phyloP scores from a whole-genome alignment of 64 coral and sea anemone species.

The Anthopleura sola region DNA sequence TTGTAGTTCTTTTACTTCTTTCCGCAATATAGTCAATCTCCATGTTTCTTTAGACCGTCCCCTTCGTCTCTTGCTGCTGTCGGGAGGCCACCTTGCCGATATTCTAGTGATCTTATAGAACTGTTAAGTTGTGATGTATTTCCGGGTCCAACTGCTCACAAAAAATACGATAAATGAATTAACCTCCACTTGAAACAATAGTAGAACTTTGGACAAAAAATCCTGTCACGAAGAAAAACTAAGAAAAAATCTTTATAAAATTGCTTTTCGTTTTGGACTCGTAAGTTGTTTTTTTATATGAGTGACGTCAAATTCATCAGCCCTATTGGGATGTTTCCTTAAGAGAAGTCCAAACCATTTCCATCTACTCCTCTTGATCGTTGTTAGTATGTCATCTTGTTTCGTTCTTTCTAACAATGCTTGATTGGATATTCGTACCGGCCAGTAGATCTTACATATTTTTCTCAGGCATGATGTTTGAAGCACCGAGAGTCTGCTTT shows the following conservation, averaged over 20 bases:
- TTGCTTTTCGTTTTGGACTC: too few species aligned
- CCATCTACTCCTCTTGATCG: constrained; percentile 6
- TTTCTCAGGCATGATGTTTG: constrained; percentile 20
- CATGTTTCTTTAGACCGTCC: constrained; percentile 10
- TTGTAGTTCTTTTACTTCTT: constrained; percentile 22
- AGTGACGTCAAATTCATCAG: too few species aligned
- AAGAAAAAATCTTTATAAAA: too few species aligned
- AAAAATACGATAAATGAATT: too few species aligned
- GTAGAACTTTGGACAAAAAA: too few species aligned
- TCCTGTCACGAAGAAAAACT: too few species aligned
- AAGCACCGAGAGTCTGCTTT: constrained; percentile 15
- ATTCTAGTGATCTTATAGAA: constrained; percentile 7
- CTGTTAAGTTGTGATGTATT: too few species aligned
- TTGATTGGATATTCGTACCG: not conserved
- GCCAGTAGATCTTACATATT: constrained; percentile 25
- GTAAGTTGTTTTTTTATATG: too few species aligned
- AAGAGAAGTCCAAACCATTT: constrained; percentile 12
- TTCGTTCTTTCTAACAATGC: constrained; percentile 2
- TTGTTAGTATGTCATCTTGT: not conserved
- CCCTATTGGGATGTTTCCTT: not conserved
- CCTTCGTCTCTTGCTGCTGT: constrained; percentile 9
- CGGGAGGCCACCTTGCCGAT: not conserved
- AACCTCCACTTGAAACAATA: too few species aligned
- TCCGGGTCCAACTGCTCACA: too few species aligned
- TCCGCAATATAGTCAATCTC: constrained; percentile 7